These are phyloP conservation scores for Symphodus melops DNA, from an alignment of 2,113 vertebrate genomes.

Conservation along the genomic window DNA sequence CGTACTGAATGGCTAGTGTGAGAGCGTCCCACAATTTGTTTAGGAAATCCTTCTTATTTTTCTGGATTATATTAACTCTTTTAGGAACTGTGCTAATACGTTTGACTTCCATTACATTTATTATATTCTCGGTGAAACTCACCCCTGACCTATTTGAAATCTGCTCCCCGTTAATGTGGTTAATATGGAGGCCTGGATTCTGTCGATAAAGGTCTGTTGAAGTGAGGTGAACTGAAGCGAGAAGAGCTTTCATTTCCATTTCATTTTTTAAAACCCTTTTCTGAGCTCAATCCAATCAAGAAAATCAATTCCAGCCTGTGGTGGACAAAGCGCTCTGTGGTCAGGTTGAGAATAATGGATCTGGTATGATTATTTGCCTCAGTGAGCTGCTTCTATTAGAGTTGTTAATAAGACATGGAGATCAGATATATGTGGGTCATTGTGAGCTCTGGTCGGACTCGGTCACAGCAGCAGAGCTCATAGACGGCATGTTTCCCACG, in stretches of 20 bases:
- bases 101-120: neutral
- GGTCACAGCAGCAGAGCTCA: conserved; percentile 17
- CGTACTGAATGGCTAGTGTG: too few species aligned
- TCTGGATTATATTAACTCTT: too few species aligned
- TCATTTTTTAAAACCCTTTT: neutral
- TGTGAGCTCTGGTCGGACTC: conserved; percentile 8
- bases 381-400: conserved; percentile 26
- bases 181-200: neutral
- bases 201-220: conserved; percentile 5
- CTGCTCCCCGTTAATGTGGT: neutral
- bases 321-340: neutral
- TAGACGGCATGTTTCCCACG: conserved; percentile 3
- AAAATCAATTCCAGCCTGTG: conserved; percentile 32
- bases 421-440: conserved; percentile 18
- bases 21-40: too few species aligned
- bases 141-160: neutral
- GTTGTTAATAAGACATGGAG: conserved; percentile 34
- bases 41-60: too few species aligned
- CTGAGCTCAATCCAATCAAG: neutral
- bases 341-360: conserved; percentile 1
- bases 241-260: neutral
- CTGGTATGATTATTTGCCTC: neutral
- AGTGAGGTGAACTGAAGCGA: conserved; percentile 8
- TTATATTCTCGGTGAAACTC: neutral
- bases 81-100: too few species aligned